These are phyloP conservation scores for Lasiurus cinereus DNA, from an alignment of 2,113 vertebrate species.

Conservation along the genomic window DNA sequence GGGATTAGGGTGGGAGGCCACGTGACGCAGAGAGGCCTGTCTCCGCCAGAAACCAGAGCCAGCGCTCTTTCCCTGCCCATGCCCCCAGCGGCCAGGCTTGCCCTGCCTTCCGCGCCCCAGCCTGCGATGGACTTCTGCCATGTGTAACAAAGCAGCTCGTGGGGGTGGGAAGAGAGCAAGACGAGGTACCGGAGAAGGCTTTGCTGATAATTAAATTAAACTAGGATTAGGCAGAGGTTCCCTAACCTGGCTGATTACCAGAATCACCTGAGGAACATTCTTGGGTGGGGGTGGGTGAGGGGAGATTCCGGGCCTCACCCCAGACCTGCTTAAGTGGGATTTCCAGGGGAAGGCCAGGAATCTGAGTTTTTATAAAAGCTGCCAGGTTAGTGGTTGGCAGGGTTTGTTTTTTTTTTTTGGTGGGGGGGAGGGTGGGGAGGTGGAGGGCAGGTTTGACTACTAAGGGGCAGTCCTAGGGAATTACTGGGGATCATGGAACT, in stretches of 20 bases:
- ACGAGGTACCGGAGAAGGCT: background rate
- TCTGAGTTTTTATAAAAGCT: conserved; percentile 44
- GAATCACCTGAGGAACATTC: conserved; percentile 60
- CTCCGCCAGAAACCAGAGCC: conserved; percentile 56
- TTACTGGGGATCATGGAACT: background rate
- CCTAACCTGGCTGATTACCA: conserved; percentile 61
- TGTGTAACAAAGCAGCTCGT: background rate
- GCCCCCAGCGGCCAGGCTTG: background rate
- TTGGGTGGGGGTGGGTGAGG: background rate
- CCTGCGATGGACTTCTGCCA: background rate
- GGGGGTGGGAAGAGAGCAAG: background rate
- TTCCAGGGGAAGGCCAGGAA: conserved; percentile 67
- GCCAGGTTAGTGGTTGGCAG: conserved; percentile 32
- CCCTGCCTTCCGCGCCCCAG: conserved; percentile 13
- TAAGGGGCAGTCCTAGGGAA: background rate
- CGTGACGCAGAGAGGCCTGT: conserved; percentile 2
- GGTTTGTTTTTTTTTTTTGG: background rate
- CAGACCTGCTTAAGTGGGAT: conserved; percentile 69
- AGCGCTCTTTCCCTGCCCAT: background rate
- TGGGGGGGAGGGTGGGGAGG: background rate
- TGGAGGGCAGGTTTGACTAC: background rate
- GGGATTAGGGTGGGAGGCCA: conserved; percentile 70
- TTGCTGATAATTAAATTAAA: conserved; percentile 58
- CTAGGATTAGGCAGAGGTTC: conserved; percentile 32
- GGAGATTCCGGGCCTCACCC: conserved; percentile 48